Percentiles rank a stretch among this genome's conserved stretches.
phyloP scores from a whole-genome alignment of 2,113 vertebrate species.

The Anser cygnoides region DNA sequence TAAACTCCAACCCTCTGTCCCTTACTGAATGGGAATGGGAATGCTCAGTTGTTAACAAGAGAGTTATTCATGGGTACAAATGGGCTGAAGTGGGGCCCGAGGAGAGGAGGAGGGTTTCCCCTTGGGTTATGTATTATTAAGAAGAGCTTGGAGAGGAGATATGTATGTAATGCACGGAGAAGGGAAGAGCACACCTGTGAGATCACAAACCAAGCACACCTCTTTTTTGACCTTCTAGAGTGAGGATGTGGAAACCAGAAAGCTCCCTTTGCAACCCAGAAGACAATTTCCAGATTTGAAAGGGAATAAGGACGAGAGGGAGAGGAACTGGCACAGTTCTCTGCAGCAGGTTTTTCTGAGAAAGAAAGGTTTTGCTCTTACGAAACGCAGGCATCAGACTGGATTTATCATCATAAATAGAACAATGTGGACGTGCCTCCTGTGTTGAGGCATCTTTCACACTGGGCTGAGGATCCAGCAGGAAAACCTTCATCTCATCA shows the following conservation, averaged over 20 bases:
- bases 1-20: background rate
- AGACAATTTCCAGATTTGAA: background rate
- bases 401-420: background rate
- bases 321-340: background rate
- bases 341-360: background rate
- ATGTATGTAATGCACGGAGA: background rate
- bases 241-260: background rate
- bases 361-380: background rate
- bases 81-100: background rate
- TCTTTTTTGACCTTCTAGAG: rapidly evolving
- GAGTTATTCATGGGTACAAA: background rate
- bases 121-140: background rate
- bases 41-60: background rate
- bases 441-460: background rate
- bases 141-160: background rate
- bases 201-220: background rate
- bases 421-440: background rate
- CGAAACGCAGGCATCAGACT: background rate
- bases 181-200: background rate
- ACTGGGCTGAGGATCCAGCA: background rate
- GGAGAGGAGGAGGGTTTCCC: background rate
- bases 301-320: background rate
- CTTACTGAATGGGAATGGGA: background rate
- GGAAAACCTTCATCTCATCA: background rate
- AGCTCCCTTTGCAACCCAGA: background rate